Evolutionary conservation across 1,140 invertebrate genomes (phyloP).

Genomic region (Globodera rostochiensis): DNA sequence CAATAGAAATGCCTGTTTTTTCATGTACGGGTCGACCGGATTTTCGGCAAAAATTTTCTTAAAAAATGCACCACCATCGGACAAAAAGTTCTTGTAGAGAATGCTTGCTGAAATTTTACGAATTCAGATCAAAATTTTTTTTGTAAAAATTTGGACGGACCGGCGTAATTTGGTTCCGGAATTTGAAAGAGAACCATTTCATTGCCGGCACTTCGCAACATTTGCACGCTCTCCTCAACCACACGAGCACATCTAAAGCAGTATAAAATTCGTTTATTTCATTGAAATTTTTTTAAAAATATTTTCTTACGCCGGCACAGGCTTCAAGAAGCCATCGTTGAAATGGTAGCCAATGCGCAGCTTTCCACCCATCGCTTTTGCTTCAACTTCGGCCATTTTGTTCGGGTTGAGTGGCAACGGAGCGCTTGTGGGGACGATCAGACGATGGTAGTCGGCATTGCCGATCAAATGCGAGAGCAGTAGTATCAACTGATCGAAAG

Average conservation of each 20-base stretch:
- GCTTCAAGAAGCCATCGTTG: constrained; percentile 56
- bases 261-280: not conserved
- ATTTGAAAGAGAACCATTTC: constrained; percentile 56
- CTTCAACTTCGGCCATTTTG: constrained; percentile 12
- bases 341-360: constrained; percentile 59
- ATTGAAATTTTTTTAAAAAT: constrained; percentile 12
- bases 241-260: constrained; percentile 53
- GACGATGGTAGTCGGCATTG: constrained; percentile 20
- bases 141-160: not conserved
- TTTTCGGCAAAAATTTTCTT: constrained; percentile 52
- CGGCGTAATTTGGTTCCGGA: constrained; percentile 48
- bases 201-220: constrained; percentile 51
- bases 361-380: constrained; percentile 33
- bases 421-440: constrained; percentile 10
- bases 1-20: constrained; percentile 50
- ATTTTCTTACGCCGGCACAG: constrained; percentile 51
- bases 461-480: constrained; percentile 33
- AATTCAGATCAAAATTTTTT: constrained; percentile 5
- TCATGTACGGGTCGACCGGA: constrained; percentile 57
- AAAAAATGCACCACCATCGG: constrained; percentile 58
- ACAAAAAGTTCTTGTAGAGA: constrained; percentile 53
- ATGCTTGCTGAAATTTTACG: constrained; percentile 24
- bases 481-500: constrained; percentile 2
- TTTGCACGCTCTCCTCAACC: constrained; percentile 57
- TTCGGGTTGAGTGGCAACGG: constrained; percentile 28